These are phyloP conservation scores for Ispidina lecontei DNA, from an alignment of 2,797 vertebrate species.

Conservation along the genomic window DNA sequence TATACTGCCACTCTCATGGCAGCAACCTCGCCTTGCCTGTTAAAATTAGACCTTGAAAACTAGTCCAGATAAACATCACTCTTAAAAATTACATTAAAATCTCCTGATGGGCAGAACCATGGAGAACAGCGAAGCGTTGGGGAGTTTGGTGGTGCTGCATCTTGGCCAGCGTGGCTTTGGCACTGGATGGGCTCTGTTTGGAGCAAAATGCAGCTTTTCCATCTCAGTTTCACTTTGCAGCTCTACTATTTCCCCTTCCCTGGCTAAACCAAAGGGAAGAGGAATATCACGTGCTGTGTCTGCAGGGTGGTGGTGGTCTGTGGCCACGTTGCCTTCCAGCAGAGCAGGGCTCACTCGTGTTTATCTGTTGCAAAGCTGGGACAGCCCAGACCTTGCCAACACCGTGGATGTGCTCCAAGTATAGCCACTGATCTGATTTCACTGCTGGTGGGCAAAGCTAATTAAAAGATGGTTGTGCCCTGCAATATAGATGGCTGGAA, in stretches of 20 bases:
- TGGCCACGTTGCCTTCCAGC: neutral
- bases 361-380: neutral
- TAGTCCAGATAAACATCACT: conserved; percentile 63
- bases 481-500: neutral
- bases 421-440: neutral
- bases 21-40: conserved; percentile 36
- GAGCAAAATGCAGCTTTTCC: neutral
- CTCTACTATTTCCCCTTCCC: neutral
- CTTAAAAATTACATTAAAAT: neutral
- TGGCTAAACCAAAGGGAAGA: neutral
- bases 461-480: conserved; percentile 2
- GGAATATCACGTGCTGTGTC: neutral
- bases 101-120: conserved; percentile 22
- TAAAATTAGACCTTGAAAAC: conserved; percentile 74
- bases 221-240: neutral
- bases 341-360: neutral
- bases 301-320: neutral
- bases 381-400: conserved; percentile 1
- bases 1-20: conserved; percentile 52
- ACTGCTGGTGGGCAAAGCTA: conserved; percentile 1
- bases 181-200: neutral
- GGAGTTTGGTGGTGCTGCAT: neutral
- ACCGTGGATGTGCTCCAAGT: neutral
- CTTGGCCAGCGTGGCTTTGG: neutral
- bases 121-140: neutral